Percentiles rank a stretch among this genome's conserved stretches.
Evolutionary conservation across 2,113 vertebrate genomes (phyloP).

Genomic region (Zosterops lateralis): DNA sequence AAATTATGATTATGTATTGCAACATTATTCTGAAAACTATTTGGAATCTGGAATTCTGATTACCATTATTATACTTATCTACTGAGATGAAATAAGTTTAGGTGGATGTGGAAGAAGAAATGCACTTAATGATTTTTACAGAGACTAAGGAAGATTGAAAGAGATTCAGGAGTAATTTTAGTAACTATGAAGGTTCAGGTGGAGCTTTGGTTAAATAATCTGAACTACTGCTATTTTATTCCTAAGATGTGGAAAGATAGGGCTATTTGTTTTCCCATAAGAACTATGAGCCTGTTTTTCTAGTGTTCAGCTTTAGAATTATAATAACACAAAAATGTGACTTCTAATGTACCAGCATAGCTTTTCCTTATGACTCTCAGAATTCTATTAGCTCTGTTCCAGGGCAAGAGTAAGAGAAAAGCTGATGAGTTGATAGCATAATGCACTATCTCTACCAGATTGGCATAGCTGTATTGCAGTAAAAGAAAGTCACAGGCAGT

Average conservation of each 20-base stretch:
- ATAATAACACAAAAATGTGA: neutral
- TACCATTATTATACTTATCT: neutral
- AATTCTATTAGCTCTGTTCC: conserved; percentile 16
- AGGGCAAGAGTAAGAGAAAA: neutral
- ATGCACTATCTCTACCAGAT: neutral
- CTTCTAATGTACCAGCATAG: neutral
- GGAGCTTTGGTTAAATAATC: neutral
- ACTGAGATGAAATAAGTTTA: neutral
- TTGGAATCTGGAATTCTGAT: neutral
- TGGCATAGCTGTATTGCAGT: neutral
- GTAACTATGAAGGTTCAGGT: neutral
- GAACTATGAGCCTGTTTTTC: neutral
- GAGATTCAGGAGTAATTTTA: neutral
- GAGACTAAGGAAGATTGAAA: neutral
- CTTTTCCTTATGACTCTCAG: neutral
- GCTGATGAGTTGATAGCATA: neutral
- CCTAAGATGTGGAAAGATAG: neutral
- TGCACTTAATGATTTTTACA: neutral
- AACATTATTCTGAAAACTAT: neutral
- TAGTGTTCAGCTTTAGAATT: neutral
- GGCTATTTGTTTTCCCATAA: conserved; percentile 12
- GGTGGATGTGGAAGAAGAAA: neutral
- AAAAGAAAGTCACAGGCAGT: neutral
- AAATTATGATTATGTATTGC: neutral
- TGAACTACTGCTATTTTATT: neutral